Evolutionary conservation across 2,888 invertebrate species (phyloP).

Genomic region (Drosophila sordidula): DNA sequence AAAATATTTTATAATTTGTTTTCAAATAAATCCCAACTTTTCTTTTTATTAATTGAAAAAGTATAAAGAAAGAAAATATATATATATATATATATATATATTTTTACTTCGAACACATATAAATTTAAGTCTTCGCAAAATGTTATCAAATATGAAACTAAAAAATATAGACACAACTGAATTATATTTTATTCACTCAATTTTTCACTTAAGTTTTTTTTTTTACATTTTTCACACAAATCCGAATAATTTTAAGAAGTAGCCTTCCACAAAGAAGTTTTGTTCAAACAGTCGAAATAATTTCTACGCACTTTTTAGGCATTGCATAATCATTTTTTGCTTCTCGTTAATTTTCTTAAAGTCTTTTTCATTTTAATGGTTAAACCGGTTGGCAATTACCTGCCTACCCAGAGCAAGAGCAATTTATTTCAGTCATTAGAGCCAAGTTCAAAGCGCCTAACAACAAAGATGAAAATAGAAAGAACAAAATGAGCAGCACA

Average conservation of each 20-base stretch:
- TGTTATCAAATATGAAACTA: too few species aligned
- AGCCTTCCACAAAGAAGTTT: background rate
- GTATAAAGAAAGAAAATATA: too few species aligned
- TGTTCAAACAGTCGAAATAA: background rate
- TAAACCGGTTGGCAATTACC: constrained; percentile 66
- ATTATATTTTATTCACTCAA: too few species aligned
- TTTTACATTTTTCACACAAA: background rate
- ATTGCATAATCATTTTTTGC: constrained; percentile 27
- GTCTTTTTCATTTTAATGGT: constrained; percentile 43
- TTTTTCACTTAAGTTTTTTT: too few species aligned
- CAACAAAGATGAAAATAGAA: constrained; percentile 8
- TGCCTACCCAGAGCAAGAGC: constrained; percentile 35
- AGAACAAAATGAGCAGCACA: constrained; percentile 39
- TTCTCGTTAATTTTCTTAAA: constrained; percentile 4
- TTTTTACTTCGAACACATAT: too few species aligned
- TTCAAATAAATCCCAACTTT: too few species aligned
- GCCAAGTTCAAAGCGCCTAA: constrained; percentile 46
- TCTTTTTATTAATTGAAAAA: too few species aligned
- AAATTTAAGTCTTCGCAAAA: too few species aligned
- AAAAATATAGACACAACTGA: too few species aligned
- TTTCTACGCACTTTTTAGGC: background rate
- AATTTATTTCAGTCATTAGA: constrained; percentile 52
- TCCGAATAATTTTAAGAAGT: background rate
- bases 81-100: too few species aligned
- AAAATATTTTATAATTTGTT: too few species aligned